Evolutionary conservation across 1,140 invertebrate species (phyloP).

Genomic region (Linepithema humile): DNA sequence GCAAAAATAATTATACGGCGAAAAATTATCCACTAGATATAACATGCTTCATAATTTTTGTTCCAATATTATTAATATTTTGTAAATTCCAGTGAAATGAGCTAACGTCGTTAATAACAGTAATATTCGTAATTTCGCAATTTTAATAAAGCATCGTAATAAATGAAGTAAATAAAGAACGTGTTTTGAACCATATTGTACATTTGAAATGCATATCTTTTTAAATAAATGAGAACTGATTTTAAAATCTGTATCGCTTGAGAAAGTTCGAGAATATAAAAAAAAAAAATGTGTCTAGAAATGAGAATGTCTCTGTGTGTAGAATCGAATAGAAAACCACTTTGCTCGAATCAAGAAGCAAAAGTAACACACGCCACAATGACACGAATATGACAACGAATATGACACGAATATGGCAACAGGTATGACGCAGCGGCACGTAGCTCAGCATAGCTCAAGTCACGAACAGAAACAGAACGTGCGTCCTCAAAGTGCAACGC

Average conservation of each 20-base stretch:
- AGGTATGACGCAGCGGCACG: slow-evolving; percentile 24
- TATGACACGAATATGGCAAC: slow-evolving; percentile 39
- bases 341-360: slow-evolving; percentile 19
- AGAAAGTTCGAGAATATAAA: not conserved
- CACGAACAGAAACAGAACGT: slow-evolving; percentile 18
- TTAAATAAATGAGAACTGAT: not conserved
- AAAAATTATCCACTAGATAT: not conserved
- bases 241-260: not conserved
- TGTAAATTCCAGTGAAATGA: not conserved
- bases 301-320: not conserved
- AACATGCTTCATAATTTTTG: not conserved
- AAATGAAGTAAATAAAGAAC: not conserved
- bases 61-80: slow-evolving; percentile 4
- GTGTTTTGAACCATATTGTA: not conserved
- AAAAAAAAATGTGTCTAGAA: not conserved
- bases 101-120: not conserved
- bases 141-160: not conserved
- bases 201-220: not conserved
- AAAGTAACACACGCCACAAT: slow-evolving; percentile 8
- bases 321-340: not conserved
- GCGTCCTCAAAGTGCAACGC: not conserved
- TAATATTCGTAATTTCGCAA: not conserved
- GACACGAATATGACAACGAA: slow-evolving; percentile 26
- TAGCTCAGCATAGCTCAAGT: slow-evolving; percentile 5
- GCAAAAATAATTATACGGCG: too few species aligned